Evolutionary conservation across 2,888 invertebrate species (phyloP).

Genomic region (Drosophila infuscata): DNA sequence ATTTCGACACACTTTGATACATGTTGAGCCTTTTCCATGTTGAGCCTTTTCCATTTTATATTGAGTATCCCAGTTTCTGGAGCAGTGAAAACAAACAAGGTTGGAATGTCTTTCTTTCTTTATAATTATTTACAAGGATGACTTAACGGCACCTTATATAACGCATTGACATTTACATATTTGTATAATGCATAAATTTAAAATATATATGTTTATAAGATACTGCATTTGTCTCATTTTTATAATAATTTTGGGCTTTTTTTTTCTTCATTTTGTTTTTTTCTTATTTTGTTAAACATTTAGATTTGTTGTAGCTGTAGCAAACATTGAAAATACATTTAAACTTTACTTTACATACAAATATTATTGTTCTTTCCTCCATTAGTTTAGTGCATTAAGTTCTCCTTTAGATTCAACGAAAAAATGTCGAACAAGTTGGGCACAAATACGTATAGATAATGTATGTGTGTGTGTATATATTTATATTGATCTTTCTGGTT

Average conservation of each 20-base stretch:
- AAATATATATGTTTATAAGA: constrained; percentile 65
- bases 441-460: constrained; percentile 15
- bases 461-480: constrained; percentile 9
- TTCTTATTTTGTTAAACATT: constrained; percentile 42
- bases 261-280: constrained; percentile 1
- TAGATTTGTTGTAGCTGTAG: constrained; percentile 51
- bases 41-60: neutral
- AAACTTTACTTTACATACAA: constrained; percentile 59
- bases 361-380: constrained; percentile 56
- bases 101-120: constrained; percentile 85
- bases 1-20: constrained; percentile 38
- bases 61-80: neutral
- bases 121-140: constrained; percentile 85
- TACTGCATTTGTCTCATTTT: constrained; percentile 56
- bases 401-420: constrained; percentile 26
- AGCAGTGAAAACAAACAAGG: constrained; percentile 75
- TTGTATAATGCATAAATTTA: constrained; percentile 68
- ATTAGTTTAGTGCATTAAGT: constrained; percentile 44
- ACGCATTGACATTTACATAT: constrained; percentile 73
- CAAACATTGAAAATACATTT: constrained; percentile 67
- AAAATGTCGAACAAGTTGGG: constrained; percentile 34
- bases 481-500: constrained; percentile 17
- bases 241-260: constrained; percentile 31
- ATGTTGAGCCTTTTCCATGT: constrained; percentile 5
- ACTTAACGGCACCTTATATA: constrained; percentile 81